A percentile compares a stretch with the other conserved stretches of the same genome.
Conservation (phyloP, 2,888 invertebrate genomes). For the Zele albiditarsus region DNA sequence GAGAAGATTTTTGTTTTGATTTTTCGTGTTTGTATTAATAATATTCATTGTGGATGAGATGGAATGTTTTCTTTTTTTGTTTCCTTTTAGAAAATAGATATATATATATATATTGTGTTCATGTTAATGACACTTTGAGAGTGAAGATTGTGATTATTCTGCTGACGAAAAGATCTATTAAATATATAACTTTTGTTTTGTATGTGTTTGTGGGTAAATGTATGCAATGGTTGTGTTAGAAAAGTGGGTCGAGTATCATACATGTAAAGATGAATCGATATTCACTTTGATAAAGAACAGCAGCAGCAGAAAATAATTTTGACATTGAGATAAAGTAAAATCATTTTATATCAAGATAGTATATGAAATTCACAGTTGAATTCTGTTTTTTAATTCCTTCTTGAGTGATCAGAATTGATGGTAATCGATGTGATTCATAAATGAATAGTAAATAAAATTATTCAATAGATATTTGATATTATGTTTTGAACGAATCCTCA, state of each 20-base stretch:
- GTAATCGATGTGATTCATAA: too few species aligned
- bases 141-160: neutral
- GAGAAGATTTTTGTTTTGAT: neutral
- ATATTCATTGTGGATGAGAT: neutral
- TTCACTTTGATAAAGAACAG: neutral
- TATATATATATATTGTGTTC: neutral
- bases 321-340: neutral
- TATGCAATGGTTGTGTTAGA: slow-evolving; percentile 28
- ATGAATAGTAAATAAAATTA: too few species aligned
- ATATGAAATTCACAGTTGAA: too few species aligned
- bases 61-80: neutral
- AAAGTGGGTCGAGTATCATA: slow-evolving; percentile 39
- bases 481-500: too few species aligned
- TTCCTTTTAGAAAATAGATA: neutral
- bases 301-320: neutral
- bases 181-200: neutral
- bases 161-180: slow-evolving; percentile 6
- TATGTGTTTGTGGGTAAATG: slow-evolving; percentile 4
- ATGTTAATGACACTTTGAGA: neutral
- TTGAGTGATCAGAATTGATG: too few species aligned
- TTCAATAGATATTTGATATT: too few species aligned
- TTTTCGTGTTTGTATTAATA: neutral
- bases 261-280: slow-evolving; percentile 39
- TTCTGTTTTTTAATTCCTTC: too few species aligned
- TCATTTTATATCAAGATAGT: too few species aligned